Evolutionary conservation across 2,888 invertebrate genomes (phyloP), one percentile per base, ranked within the genome.

Genomic region (Drosophila antonietae): DNA sequence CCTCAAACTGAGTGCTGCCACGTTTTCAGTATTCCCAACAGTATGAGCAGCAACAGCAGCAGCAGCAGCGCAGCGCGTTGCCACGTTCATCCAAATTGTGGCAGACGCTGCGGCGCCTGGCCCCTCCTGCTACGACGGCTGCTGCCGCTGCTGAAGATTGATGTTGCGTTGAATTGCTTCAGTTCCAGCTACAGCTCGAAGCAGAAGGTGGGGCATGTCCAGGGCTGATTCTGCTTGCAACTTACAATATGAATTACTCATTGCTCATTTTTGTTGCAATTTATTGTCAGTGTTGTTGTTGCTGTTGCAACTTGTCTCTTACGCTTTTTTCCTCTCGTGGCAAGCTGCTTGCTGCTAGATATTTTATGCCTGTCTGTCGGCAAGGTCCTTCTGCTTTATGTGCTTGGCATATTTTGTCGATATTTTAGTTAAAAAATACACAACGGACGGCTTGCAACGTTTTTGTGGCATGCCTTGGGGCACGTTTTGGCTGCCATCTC

Each of bases 241-340:
- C 88, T 81, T 74, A 81, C 83, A 83, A 83, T 85, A 85, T 88
- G 88, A 85, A 85, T 85, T 85, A 88, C 85, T 81, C 86, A 87
- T 87, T 87, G 86, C 86, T 89, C 87, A 87, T 87, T 87, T 87
- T 87, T 89, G 72, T 75, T 74, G 88, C 86, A 83, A 88, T 89
- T 84, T 84, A 81, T 81, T 88, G 83, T 79, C 80, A 75, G 67
- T 79, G 77, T 51, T 70, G 74, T 14, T 47, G 74, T 14, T 47
- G 47, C 41, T 20, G 23, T 20, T 66, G 76, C 72, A 68, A 37
- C 43, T 63, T 67, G 37, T 44, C 3, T 55, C 23, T 39, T 8
- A 7, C 28, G 28, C 44, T 72, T 73, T 72, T 73, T 72, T 73
- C 3, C 70, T 71, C 71, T 33, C 20, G 78, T 74, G 73, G 69